Percentiles rank a stretch among this genome's conserved stretches.
Conservation (phyloP, 2,113 vertebrate genomes). For the Daboia siamensis region DNA sequence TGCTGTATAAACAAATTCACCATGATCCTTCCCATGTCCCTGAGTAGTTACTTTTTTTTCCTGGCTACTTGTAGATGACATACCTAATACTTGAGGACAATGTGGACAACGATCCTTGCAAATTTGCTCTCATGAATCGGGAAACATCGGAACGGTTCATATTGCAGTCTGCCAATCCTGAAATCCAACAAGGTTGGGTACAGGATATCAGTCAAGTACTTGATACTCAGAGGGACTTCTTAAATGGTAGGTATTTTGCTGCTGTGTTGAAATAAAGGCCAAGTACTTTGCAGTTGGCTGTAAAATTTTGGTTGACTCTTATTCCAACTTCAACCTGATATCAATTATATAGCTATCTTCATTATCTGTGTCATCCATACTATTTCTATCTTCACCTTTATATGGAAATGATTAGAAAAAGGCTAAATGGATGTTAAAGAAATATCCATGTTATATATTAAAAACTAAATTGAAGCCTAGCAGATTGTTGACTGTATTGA, state of each 20-base stretch:
- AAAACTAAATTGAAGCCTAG: background rate
- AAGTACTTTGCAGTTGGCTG: background rate
- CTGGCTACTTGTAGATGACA: slow-evolving; percentile 78
- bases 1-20: slow-evolving; percentile 40
- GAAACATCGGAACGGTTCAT: slow-evolving; percentile 88
- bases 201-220: slow-evolving; percentile 88
- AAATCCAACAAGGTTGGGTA: slow-evolving; percentile 93
- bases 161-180: slow-evolving; percentile 91
- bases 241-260: slow-evolving; percentile 76
- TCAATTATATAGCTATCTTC: background rate
- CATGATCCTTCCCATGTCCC: background rate
- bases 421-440: background rate
- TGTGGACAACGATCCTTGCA: slow-evolving; percentile 90
- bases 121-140: slow-evolving; percentile 87
- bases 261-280: background rate
- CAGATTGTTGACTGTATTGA: background rate
- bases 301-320: background rate
- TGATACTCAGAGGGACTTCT: slow-evolving; percentile 91
- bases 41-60: slow-evolving; percentile 28
- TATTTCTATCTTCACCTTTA: background rate
- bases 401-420: background rate
- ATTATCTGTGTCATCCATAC: background rate
- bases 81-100: slow-evolving; percentile 88
- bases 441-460: background rate
- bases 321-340: background rate